Conservation (phyloP, 2,888 invertebrate species). For the Noctua comes region DNA sequence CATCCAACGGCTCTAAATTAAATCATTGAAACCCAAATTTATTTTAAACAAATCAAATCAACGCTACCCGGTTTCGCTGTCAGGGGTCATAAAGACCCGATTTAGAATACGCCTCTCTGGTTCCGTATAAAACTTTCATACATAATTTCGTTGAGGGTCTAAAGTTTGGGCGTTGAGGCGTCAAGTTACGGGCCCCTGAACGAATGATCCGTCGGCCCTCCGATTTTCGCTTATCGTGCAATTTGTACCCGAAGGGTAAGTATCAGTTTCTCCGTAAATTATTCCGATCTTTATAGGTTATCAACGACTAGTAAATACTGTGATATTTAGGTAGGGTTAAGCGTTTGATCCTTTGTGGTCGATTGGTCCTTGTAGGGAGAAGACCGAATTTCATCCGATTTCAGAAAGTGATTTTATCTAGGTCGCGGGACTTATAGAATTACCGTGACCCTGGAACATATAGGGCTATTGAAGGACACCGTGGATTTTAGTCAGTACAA, state of each 20-base stretch:
- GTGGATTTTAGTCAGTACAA: no score
- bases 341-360: neutral
- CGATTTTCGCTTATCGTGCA: constrained; percentile 40
- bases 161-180: constrained; percentile 48
- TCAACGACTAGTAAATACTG: neutral
- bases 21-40: constrained; percentile 45
- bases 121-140: constrained; percentile 58
- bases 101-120: constrained; percentile 46
- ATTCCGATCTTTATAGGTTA: constrained; percentile 31
- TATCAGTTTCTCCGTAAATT: constrained; percentile 35
- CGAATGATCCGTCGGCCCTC: constrained; percentile 34
- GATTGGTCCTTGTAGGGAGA: neutral
- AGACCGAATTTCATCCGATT: neutral
- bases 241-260: constrained; percentile 35
- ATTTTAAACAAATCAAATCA: constrained; percentile 59
- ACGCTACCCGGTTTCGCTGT: constrained; percentile 32
- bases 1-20: constrained; percentile 28
- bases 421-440: no score
- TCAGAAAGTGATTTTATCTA: neutral
- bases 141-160: constrained; percentile 51
- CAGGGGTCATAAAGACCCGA: constrained; percentile 34
- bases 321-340: neutral
- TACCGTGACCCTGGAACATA: no score
- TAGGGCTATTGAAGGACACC: no score
- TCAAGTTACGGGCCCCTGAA: constrained; percentile 39